Conservation (phyloP, 2,888 invertebrate species). For the Eristalis pertinax region DNA sequence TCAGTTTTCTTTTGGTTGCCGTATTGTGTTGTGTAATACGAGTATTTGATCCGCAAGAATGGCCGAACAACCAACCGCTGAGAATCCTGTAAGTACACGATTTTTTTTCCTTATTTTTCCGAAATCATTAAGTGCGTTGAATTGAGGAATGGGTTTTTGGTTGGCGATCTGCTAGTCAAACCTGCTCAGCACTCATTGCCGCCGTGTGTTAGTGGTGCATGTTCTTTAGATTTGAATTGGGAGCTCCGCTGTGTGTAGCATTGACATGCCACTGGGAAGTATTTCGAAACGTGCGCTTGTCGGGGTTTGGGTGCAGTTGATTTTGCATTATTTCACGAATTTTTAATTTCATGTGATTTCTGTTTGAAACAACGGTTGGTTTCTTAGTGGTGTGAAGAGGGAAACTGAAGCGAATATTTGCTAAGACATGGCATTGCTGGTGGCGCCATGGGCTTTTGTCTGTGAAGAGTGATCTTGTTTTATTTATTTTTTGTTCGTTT, state of each 20-base stretch:
- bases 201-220: background rate
- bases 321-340: slow-evolving; percentile 18
- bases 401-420: background rate
- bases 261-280: background rate
- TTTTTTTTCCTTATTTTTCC: background rate
- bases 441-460: background rate
- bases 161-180: background rate
- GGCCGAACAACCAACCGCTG: slow-evolving; percentile 44
- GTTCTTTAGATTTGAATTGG: background rate
- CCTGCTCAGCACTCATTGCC: background rate
- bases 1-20: slow-evolving; percentile 64
- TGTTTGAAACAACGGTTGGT: background rate
- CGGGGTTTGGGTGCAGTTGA: slow-evolving; percentile 6
- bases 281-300: slow-evolving; percentile 25
- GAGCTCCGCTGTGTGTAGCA: background rate
- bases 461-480: background rate
- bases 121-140: background rate
- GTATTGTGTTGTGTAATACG: slow-evolving; percentile 40
- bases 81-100: slow-evolving; percentile 48
- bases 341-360: background rate
- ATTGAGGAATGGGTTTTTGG: background rate
- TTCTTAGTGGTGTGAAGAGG: background rate
- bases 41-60: slow-evolving; percentile 22
- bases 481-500: background rate
- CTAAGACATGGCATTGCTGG: background rate